phyloP scores from a whole-genome alignment of 2,113 vertebrate genomes.

The Paratilapia polleni region DNA sequence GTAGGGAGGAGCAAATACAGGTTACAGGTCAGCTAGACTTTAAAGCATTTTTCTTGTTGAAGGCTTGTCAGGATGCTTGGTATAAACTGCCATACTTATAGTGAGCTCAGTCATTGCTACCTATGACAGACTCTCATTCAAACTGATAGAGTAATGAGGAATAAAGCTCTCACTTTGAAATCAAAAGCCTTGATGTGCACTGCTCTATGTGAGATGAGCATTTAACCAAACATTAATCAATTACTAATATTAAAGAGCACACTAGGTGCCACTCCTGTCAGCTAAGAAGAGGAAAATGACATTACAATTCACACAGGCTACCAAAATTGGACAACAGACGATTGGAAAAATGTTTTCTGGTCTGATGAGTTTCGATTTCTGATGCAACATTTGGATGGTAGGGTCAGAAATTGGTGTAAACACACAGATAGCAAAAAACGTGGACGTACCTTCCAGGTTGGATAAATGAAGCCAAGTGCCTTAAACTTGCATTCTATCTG shows the following conservation, averaged over 20 bases:
- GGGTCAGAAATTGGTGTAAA: too few relatives aligned
- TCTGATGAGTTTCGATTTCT: too few relatives aligned
- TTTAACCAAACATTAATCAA: not conserved
- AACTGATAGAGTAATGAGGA: not conserved
- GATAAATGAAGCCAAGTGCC: too few relatives aligned
- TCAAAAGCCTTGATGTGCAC: not conserved
- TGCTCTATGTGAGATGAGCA: not conserved
- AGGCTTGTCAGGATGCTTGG: slow-evolving; percentile 61
- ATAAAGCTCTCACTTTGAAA: not conserved
- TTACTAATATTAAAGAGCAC: not conserved
- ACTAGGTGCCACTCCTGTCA: not conserved
- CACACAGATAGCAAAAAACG: too few relatives aligned
- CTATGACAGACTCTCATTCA: slow-evolving; percentile 50
- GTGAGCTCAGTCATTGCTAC: slow-evolving; percentile 44
- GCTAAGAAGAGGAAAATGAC: not conserved
- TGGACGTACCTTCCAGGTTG: too few relatives aligned
- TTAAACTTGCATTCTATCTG: too few relatives aligned
- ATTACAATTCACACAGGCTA: not conserved
- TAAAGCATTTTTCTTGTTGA: slow-evolving; percentile 50
- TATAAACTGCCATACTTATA: slow-evolving; percentile 46
- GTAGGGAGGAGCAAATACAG: not conserved
- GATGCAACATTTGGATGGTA: too few relatives aligned
- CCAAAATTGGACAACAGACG: not conserved
- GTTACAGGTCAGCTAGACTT: slow-evolving; percentile 11
- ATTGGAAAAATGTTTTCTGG: too few relatives aligned